Conservation (phyloP, 2,888 invertebrate genomes). For the Apamea epomidion region DNA sequence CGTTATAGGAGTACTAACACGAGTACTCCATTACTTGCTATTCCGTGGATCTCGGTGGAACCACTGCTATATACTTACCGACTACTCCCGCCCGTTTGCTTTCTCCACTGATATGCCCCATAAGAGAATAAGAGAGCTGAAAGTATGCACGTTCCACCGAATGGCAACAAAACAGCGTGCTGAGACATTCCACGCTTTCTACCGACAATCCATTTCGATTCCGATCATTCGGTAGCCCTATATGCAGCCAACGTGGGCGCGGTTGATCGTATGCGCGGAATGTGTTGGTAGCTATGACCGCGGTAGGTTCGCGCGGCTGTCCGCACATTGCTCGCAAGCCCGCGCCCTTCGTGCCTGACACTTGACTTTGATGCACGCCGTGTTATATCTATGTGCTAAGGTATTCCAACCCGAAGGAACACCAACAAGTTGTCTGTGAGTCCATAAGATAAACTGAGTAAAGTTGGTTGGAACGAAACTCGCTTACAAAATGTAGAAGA, state of each 20-base stretch:
- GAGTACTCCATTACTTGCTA: neutral
- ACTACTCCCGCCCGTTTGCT: conserved; percentile 1
- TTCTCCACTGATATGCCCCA: conserved; percentile 15
- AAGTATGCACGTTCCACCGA: conserved; percentile 30
- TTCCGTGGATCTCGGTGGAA: neutral
- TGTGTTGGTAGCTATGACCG: conserved; percentile 63
- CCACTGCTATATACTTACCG: neutral
- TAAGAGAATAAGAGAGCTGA: conserved; percentile 25
- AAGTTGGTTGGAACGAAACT: neutral
- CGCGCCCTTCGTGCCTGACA: conserved; percentile 62
- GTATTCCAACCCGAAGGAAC: conserved; percentile 5
- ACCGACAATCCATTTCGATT: conserved; percentile 52
- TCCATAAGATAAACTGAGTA: neutral
- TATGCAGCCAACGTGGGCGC: conserved; percentile 67
- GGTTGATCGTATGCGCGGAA: conserved; percentile 75
- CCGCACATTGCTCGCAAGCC: conserved; percentile 73
- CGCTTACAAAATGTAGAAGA: too few species aligned
- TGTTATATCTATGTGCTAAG: conserved; percentile 14
- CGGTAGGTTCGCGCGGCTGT: conserved; percentile 65
- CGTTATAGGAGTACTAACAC: neutral
- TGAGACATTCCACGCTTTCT: conserved; percentile 51
- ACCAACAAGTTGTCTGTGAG: neutral
- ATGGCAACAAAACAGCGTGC: conserved; percentile 17
- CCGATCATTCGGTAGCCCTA: conserved; percentile 58
- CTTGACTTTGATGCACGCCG: conserved; percentile 66